Conservation (phyloP, 2,113 vertebrate genomes). For the Onychorhynchus coronatus region DNA sequence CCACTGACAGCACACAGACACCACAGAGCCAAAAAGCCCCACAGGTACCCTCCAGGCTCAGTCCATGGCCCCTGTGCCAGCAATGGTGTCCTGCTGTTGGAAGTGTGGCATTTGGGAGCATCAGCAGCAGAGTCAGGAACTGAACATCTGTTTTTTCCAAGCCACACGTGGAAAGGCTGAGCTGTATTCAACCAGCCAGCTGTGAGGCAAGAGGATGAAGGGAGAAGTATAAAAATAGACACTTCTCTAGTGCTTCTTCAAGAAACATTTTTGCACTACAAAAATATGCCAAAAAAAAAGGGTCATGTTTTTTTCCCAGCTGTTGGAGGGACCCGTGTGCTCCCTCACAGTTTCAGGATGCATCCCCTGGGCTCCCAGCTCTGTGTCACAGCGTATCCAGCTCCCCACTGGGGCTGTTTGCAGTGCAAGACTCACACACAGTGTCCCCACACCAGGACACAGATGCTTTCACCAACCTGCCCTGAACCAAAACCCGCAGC, state of each 20-base stretch:
- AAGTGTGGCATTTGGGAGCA: background rate
- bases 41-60: accelerated
- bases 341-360: background rate
- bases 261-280: background rate
- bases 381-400: background rate
- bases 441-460: background rate
- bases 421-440: accelerated
- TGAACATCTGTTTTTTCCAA: background rate
- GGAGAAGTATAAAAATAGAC: background rate
- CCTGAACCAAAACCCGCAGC: background rate
- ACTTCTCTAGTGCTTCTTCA: background rate
- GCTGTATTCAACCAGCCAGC: background rate
- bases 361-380: accelerated
- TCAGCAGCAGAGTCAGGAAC: background rate
- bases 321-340: background rate
- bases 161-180: background rate
- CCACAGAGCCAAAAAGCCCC: accelerated
- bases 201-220: background rate
- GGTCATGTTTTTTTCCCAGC: accelerated
- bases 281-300: background rate
- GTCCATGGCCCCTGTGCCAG: background rate
- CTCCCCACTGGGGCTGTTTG: background rate
- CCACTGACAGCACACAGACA: background rate
- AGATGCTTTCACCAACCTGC: background rate
- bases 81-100: background rate